phyloP scores from a whole-genome alignment of 2,888 invertebrate genomes.

The Stegana nigrithorax region DNA sequence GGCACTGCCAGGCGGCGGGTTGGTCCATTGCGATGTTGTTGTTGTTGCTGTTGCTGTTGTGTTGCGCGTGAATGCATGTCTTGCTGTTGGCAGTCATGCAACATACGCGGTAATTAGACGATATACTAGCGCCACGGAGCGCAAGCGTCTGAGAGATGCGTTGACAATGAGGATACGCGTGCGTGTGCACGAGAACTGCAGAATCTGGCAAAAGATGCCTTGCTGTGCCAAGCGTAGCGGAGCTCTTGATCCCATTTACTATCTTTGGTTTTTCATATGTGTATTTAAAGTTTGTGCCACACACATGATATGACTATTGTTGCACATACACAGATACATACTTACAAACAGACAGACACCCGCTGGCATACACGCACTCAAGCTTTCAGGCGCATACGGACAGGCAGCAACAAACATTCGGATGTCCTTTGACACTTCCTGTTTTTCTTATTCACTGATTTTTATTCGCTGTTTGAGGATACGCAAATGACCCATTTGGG shows the following conservation, averaged over 20 bases:
- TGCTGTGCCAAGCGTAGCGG: neutral
- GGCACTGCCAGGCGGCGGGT: neutral
- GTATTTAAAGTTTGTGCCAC: no score
- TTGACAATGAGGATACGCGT: no score
- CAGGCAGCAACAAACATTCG: constrained; percentile 48
- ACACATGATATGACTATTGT: no score
- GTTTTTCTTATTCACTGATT: constrained; percentile 68
- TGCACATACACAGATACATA: constrained; percentile 32
- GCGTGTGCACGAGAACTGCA: no score
- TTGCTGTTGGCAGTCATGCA: constrained; percentile 44
- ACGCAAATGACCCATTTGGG: constrained; percentile 70
- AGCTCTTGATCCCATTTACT: no score
- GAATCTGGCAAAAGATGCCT: constrained; percentile 23
- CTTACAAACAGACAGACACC: constrained; percentile 3
- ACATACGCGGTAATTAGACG: constrained; percentile 48
- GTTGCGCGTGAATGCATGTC: constrained; percentile 32
- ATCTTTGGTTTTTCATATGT: no score
- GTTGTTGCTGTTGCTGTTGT: no score
- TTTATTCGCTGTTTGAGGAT: constrained; percentile 68
- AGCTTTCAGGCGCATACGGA: constrained; percentile 14
- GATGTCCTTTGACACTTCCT: constrained; percentile 65
- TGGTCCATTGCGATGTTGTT: no score
- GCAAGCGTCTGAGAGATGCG: no score
- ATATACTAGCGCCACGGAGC: constrained; percentile 46
- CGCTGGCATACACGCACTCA: constrained; percentile 16